Conservation (phyloP, 1,140 invertebrate genomes). For the Theocolax elegans region DNA sequence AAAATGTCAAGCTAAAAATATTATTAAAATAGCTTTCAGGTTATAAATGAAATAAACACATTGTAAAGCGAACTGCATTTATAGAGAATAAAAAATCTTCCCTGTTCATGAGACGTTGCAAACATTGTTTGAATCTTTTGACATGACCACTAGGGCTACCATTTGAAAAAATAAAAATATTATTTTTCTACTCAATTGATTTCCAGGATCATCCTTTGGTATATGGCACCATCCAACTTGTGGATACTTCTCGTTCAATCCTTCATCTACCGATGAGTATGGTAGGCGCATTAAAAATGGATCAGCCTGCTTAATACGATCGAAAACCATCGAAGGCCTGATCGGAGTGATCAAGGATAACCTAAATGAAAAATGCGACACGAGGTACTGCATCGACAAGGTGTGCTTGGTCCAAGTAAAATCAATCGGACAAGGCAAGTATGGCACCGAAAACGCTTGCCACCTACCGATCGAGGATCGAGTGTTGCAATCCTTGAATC, state of each 20-base stretch:
- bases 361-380: slow-evolving; percentile 46
- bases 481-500: slow-evolving; percentile 43
- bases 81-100: too few relatives aligned
- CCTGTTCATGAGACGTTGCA: too few relatives aligned
- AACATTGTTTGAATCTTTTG: too few relatives aligned
- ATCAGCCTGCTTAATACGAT: slow-evolving; percentile 51
- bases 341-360: slow-evolving; percentile 48
- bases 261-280: slow-evolving; percentile 43
- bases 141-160: too few relatives aligned
- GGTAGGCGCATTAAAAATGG: slow-evolving; percentile 41
- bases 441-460: background rate
- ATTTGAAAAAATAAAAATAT: too few relatives aligned
- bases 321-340: slow-evolving; percentile 48
- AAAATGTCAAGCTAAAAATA: too few relatives aligned
- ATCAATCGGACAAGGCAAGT: slow-evolving; percentile 26
- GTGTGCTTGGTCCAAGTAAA: slow-evolving; percentile 44
- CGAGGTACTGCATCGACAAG: slow-evolving; percentile 55
- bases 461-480: slow-evolving; percentile 39
- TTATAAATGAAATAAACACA: too few relatives aligned
- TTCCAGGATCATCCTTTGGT: slow-evolving; percentile 51
- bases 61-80: too few relatives aligned
- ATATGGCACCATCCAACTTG: slow-evolving; percentile 48
- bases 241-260: slow-evolving; percentile 53
- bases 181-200: too few relatives aligned
- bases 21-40: too few relatives aligned